A percentile compares a stretch with the other conserved stretches of the same genome.
phyloP scores from a whole-genome alignment of 2,113 vertebrate species.

The Oreochromis aureus region DNA sequence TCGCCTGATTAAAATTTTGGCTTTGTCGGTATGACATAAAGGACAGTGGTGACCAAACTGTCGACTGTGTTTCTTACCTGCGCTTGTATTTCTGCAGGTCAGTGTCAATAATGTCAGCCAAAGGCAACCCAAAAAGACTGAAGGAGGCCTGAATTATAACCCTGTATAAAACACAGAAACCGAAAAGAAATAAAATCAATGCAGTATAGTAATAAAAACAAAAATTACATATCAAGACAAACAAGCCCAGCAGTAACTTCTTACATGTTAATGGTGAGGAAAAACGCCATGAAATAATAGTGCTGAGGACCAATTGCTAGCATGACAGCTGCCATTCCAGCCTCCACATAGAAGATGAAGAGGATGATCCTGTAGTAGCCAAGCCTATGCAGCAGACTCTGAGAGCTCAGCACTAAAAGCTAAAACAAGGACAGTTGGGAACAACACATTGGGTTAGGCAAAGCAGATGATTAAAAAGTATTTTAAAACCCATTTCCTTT shows the following conservation, averaged over 20 bases:
- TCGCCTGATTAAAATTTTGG: background rate
- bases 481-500: background rate
- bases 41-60: background rate
- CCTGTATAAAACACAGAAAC: conserved; percentile 61
- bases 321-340: conserved; percentile 72
- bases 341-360: conserved; percentile 82
- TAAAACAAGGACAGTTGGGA: conserved; percentile 43
- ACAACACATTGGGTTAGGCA: background rate
- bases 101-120: conserved; percentile 85
- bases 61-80: conserved; percentile 61
- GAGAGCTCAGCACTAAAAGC: conserved; percentile 82
- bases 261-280: conserved; percentile 84
- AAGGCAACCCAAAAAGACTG: conserved; percentile 85
- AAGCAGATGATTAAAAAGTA: background rate
- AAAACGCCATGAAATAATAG: conserved; percentile 80
- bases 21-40: background rate
- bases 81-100: conserved; percentile 80
- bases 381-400: conserved; percentile 69
- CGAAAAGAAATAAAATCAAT: background rate
- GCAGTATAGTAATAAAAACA: background rate
- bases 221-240: background rate
- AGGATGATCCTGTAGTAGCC: conserved; percentile 89
- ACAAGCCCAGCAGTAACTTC: conserved; percentile 12
- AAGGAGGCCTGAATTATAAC: conserved; percentile 80
- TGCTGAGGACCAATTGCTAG: conserved; percentile 75